These are phyloP conservation scores for Hippocampus zosterae DNA, from an alignment of 2,113 vertebrate species.

Conservation along the genomic window DNA sequence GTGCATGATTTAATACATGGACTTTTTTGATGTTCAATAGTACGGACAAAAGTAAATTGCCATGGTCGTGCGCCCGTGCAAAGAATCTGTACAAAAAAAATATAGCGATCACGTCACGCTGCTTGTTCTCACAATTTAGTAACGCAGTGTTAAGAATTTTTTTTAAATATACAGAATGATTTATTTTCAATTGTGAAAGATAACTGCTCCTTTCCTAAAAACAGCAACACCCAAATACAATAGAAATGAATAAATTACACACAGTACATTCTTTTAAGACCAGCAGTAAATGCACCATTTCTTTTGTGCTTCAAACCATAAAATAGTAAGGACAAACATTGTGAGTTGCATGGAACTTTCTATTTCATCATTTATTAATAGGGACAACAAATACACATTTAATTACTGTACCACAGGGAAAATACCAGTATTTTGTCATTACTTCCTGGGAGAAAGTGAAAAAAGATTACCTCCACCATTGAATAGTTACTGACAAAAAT, in stretches of 20 bases:
- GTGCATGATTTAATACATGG: no score
- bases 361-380: background rate
- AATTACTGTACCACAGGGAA: background rate
- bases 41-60: background rate
- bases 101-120: no score
- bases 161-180: no score
- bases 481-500: background rate
- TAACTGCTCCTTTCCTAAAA: background rate
- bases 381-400: background rate
- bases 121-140: no score
- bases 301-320: background rate
- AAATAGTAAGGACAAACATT: background rate
- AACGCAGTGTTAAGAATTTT: no score
- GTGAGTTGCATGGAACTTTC: background rate
- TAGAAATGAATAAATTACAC: slow-evolving; percentile 28
- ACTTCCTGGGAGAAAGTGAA: slow-evolving; percentile 21
- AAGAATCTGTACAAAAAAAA: background rate
- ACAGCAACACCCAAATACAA: background rate
- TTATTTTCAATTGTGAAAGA: background rate
- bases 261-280: background rate
- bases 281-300: background rate
- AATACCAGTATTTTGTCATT: background rate
- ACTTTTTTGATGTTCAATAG: background rate
- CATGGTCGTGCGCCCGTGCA: background rate
- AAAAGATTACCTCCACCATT: background rate